Evolutionary conservation across 92 coral and sea anemone genomes (phyloP).

Genomic region (Parazoanthus darwini): DNA sequence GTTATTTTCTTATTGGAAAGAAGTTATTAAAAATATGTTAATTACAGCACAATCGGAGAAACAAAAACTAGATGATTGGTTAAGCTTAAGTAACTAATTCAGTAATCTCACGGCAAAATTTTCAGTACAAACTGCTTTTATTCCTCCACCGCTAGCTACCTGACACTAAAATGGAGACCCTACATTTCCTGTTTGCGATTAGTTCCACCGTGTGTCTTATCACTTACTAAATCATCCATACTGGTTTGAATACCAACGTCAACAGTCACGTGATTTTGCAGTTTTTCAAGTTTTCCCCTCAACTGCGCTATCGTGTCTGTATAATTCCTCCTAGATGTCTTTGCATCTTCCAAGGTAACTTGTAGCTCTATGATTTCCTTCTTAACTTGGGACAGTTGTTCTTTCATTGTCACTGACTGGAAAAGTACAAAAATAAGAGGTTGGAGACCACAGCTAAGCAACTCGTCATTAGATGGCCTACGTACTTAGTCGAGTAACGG

Average conservation of each 20-base stretch:
- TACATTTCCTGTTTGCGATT: background rate
- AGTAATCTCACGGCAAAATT: no score
- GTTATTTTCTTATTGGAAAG: no score
- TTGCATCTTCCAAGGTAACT: background rate
- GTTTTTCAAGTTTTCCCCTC: conserved; percentile 14
- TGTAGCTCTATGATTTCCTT: conserved; percentile 5
- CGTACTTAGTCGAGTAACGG: no score
- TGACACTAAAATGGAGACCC: background rate
- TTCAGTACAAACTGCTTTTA: background rate
- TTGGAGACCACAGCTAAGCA: no score
- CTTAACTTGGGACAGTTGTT: conserved; percentile 6
- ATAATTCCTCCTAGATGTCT: background rate
- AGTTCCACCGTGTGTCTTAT: background rate
- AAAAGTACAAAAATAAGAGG: background rate
- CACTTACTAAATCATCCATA: background rate
- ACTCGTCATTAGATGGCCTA: no score
- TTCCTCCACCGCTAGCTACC: no score
- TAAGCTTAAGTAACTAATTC: no score
- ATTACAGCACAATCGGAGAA: no score
- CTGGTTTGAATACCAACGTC: conserved; percentile 11
- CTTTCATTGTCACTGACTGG: conserved; percentile 19
- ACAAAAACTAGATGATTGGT: no score
- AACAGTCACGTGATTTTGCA: conserved; percentile 5
- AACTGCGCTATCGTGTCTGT: conserved; percentile 10
- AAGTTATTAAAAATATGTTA: no score